Conservation (phyloP, 2,113 vertebrate species). For the Salvator merianae region DNA sequence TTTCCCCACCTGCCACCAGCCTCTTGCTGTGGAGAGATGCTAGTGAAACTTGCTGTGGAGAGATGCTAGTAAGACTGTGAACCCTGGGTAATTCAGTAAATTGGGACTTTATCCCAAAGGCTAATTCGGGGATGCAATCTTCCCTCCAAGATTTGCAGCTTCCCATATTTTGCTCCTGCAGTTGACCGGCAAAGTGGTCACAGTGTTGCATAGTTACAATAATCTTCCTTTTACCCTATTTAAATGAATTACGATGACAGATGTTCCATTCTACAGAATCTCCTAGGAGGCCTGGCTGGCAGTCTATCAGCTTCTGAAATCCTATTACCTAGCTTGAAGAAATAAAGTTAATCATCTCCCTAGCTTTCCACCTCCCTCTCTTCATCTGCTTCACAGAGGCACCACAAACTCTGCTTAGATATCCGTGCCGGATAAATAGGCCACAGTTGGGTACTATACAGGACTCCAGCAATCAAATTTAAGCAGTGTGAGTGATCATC, state of each 20-base stretch:
- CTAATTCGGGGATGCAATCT: no score
- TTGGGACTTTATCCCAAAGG: no score
- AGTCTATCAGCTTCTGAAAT: slow-evolving; percentile 50
- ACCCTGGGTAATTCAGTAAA: accelerated
- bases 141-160: background rate
- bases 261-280: slow-evolving; percentile 35
- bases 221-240: slow-evolving; percentile 2
- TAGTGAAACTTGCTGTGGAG: no score
- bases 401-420: background rate
- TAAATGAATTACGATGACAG: slow-evolving; percentile 44
- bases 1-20: background rate
- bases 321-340: slow-evolving; percentile 64
- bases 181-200: background rate
- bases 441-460: background rate
- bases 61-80: background rate
- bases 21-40: no score
- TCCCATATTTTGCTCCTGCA: background rate
- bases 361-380: slow-evolving; percentile 22
- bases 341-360: slow-evolving; percentile 61
- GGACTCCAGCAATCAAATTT: background rate
- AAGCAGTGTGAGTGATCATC: background rate
- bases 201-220: background rate
- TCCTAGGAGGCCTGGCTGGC: background rate
- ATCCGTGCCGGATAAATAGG: background rate
- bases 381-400: background rate